These are phyloP conservation scores for Phorcus lineatus DNA, from an alignment of 2,888 invertebrate species.

Conservation along the genomic window DNA sequence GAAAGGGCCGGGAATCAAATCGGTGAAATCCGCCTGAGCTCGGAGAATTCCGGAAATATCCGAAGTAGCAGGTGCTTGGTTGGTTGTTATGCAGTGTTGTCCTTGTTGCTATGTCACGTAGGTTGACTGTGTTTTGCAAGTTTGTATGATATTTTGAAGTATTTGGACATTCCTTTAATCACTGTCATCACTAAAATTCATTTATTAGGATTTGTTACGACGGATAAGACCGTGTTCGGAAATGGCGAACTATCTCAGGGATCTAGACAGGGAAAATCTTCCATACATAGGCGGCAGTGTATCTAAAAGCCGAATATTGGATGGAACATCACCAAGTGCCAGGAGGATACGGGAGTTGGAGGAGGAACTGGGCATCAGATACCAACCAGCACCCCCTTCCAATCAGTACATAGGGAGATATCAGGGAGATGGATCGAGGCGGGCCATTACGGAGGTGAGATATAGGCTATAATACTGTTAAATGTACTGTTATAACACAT, in stretches of 20 bases:
- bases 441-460: constrained; percentile 9
- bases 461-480: no score
- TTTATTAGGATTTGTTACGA: background rate
- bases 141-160: constrained; percentile 23
- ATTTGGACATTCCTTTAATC: background rate
- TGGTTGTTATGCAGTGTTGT: constrained; percentile 25
- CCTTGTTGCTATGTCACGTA: constrained; percentile 48
- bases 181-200: background rate
- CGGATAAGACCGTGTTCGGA: background rate
- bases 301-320: background rate
- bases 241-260: constrained; percentile 43
- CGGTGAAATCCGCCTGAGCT: background rate
- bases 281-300: constrained; percentile 38
- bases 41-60: background rate
- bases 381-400: constrained; percentile 35
- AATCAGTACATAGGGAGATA: constrained; percentile 21
- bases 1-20: background rate
- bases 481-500: no score
- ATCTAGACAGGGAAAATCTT: constrained; percentile 39
- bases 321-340: constrained; percentile 31
- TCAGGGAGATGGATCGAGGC: constrained; percentile 22
- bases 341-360: constrained; percentile 47
- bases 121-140: constrained; percentile 6
- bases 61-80: background rate
- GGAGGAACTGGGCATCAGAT: constrained; percentile 42